phyloP scores from a whole-genome alignment of 1,140 invertebrate species.

The Rhyzopertha dominica region DNA sequence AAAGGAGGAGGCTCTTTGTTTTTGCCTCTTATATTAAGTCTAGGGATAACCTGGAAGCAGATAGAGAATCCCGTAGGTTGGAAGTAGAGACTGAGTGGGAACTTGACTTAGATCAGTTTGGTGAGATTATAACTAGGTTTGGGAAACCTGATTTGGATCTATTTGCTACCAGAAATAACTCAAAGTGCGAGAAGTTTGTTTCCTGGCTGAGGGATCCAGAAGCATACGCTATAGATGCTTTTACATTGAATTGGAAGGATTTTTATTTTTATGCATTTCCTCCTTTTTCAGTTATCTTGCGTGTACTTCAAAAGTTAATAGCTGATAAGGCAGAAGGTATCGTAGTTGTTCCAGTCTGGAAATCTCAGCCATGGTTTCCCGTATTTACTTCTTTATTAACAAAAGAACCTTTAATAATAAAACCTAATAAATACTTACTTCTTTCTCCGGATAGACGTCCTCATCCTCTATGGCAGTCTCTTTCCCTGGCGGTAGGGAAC shows the following conservation, averaged over 20 bases:
- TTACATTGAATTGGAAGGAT: constrained; percentile 30
- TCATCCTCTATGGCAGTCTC: constrained; percentile 10
- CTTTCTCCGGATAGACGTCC: constrained; percentile 6
- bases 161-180: constrained; percentile 28
- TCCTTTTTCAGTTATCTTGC: constrained; percentile 29
- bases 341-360: constrained; percentile 26
- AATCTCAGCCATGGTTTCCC: constrained; percentile 32
- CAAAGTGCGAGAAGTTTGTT: constrained; percentile 28
- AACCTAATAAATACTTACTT: not conserved
- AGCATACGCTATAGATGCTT: constrained; percentile 26
- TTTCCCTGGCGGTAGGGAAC: constrained; percentile 15
- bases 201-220: constrained; percentile 29
- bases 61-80: constrained; percentile 24
- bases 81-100: constrained; percentile 10
- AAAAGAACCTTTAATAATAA: not conserved
- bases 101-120: not conserved
- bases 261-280: constrained; percentile 36
- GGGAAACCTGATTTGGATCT: constrained; percentile 29
- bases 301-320: constrained; percentile 28
- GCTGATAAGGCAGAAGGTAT: constrained; percentile 21
- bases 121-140: constrained; percentile 11
- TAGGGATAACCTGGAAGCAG: constrained; percentile 27
- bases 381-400: constrained; percentile 15
- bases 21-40: constrained; percentile 27
- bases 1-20: constrained; percentile 27